Base-by-base conservation (phyloP, 2,888 invertebrate genomes). In the Eristalis tenax region DNA sequence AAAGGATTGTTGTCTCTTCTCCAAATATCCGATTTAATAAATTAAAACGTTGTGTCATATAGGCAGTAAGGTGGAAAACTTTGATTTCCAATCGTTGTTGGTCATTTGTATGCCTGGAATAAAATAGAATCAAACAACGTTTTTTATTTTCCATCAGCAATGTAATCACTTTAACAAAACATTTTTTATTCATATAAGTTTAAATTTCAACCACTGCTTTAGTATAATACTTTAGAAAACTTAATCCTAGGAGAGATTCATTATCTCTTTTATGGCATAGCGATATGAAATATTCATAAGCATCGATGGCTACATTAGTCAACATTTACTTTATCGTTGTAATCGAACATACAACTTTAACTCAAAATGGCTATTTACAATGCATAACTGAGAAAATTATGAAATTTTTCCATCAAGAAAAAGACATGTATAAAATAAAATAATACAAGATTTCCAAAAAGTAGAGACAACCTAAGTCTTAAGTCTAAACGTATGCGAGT, bases 281-380 rank as follows among this genome's bases (percentile, higher is more conserved):
- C 81, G 61, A 63, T 81, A 81, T 85, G 85, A 85, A 77, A 81
- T 77, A 73, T 81, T 81, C 81, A 85, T 77, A 81, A 73, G 71
- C 68, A 63, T 59, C 23, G 66, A 73, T 57, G 85, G 82, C 73
- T 68, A 81, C 63, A 63, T 74, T 50, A 68, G 76, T 82, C 71
- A 69, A 81, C 81, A 76, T 61, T 64, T 68, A 73, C 35, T 50
- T 38, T 40, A n/a, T 23, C 43, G 73, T 81, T 80, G 81, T 81
- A 76, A 78, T 50, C 61, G 22, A 35, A 56, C 57, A 68, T 81
- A 85, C 81, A 76, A 77, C 76, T 56, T 78, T 32, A 68, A 69
- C 63, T 84, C 40, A 76, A 40, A 77, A 73, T 59, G 69, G 18
- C 57, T 85, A 85, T 85, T 81, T 85, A 85, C 85, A 85, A 84